phyloP scores from a whole-genome alignment of 2,113 vertebrate genomes.

The Piprites chloris region DNA sequence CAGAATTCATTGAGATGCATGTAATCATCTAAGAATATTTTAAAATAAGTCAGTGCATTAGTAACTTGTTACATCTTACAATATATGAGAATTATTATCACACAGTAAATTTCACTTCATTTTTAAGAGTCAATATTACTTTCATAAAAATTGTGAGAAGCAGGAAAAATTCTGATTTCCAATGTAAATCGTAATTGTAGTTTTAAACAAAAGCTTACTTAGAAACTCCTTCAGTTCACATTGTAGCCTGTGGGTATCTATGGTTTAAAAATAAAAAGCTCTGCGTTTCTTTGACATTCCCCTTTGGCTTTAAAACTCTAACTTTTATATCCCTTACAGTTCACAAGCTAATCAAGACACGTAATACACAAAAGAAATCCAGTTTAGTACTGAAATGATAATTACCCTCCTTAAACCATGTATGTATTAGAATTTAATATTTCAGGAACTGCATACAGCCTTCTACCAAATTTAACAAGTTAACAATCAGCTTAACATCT shows the following conservation, averaged over 20 bases:
- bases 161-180: background rate
- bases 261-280: background rate
- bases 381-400: background rate
- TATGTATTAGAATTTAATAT: background rate
- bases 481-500: background rate
- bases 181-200: background rate
- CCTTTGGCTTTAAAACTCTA: background rate
- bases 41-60: background rate
- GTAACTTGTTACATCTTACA: background rate
- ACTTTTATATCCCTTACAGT: background rate
- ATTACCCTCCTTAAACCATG: background rate
- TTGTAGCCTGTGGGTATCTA: background rate
- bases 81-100: background rate
- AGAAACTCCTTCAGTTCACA: background rate
- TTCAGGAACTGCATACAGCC: background rate
- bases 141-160: background rate
- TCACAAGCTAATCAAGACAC: background rate
- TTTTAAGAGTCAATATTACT: background rate
- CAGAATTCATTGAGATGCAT: background rate
- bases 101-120: background rate
- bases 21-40: background rate
- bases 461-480: background rate
- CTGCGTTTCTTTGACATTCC: background rate
- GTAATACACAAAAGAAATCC: background rate
- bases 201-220: background rate